Evolutionary conservation across 2,113 vertebrate species (phyloP).

Genomic region (mouse (Mus musculus)): GRCm39 chr1:93916001-93916500

Average conservation of each 20-base stretch:
- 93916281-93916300: background rate
- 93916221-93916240: no score
- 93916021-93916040: background rate
- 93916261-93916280: no score
- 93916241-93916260: no score
- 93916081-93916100: background rate
- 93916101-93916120: background rate
- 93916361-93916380: background rate
- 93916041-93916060: background rate
- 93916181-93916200: no score
- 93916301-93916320: background rate
- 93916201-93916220: no score
- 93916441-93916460: background rate
- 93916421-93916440: background rate
- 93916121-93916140: no score
- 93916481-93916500: background rate
- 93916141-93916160: no score
- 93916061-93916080: background rate
- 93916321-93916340: background rate
- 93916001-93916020: background rate
- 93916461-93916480: background rate
- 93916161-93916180: no score
- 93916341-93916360: background rate
- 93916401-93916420: background rate
- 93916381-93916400: background rate